Percentiles rank a stretch among this genome's conserved stretches.
These are phyloP conservation scores for Apolygus lucorum DNA, from an alignment of 1,140 invertebrate species.

Conservation along the genomic window DNA sequence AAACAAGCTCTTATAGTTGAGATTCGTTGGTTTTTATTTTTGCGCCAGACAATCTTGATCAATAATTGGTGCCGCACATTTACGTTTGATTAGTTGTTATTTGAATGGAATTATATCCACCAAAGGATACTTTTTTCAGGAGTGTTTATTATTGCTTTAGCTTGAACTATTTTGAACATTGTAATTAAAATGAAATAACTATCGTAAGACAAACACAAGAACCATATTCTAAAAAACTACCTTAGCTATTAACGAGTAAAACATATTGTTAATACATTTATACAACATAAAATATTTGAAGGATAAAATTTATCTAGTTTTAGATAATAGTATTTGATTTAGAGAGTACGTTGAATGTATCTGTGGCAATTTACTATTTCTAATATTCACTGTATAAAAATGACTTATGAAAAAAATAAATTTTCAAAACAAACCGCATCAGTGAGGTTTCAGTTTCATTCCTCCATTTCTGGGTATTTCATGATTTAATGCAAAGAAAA, in stretches of 20 bases:
- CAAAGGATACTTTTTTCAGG: background rate
- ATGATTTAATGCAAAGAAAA: too few relatives aligned
- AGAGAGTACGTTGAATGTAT: conserved; percentile 22
- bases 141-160: background rate
- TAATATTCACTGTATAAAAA: conserved; percentile 29
- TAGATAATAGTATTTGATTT: conserved; percentile 6
- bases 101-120: conserved; percentile 1
- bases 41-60: background rate
- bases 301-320: conserved; percentile 10
- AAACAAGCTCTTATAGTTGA: too few relatives aligned
- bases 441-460: too few relatives aligned
- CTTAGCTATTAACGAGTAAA: conserved; percentile 17
- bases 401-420: conserved; percentile 23
- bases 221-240: conserved; percentile 29
- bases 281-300: conserved; percentile 23
- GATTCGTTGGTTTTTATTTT: too few relatives aligned
- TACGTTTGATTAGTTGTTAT: too few relatives aligned
- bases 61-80: too few relatives aligned
- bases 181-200: conserved; percentile 6
- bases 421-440: too few relatives aligned
- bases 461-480: too few relatives aligned
- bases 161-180: background rate
- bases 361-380: conserved; percentile 27
- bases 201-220: conserved; percentile 23
- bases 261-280: conserved; percentile 30